These are phyloP conservation scores for Jordanella pulchra DNA, from an alignment of 2,797 vertebrate genomes.

Conservation along the genomic window DNA sequence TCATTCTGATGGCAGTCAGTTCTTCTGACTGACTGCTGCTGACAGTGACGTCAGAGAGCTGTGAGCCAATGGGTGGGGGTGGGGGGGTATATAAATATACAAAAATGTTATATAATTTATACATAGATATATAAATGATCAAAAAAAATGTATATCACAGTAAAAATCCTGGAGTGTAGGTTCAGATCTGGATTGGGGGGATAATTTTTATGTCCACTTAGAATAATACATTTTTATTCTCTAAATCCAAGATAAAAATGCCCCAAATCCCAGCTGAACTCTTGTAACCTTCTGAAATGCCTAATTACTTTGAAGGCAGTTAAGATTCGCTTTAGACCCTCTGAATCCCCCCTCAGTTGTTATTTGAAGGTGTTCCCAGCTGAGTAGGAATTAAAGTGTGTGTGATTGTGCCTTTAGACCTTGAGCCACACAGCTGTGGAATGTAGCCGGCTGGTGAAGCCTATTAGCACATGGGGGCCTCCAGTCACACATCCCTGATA, in stretches of 20 bases:
- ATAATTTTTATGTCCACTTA: background rate
- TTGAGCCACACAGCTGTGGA: conserved; percentile 72
- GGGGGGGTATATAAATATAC: too few relatives aligned
- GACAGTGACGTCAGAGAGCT: background rate
- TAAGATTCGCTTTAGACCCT: conserved; percentile 34
- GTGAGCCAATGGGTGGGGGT: background rate
- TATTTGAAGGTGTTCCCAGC: conserved; percentile 41
- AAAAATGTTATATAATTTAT: too few relatives aligned
- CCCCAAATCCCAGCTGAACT: conserved; percentile 33
- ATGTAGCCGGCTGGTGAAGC: conserved; percentile 70
- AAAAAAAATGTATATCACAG: too few relatives aligned
- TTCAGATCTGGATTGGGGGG: background rate
- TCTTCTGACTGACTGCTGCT: background rate
- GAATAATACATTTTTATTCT: conserved; percentile 29
- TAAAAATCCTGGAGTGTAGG: conserved; percentile 7
- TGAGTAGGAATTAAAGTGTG: conserved; percentile 28
- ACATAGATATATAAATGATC: too few relatives aligned
- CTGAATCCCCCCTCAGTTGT: conserved; percentile 34
- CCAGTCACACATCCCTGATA: conserved; percentile 62
- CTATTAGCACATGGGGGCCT: conserved; percentile 67
- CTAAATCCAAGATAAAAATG: conserved; percentile 11
- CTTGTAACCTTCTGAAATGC: conserved; percentile 16
- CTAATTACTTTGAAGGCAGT: conserved; percentile 45
- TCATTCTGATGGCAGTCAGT: background rate
- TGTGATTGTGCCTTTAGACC: conserved; percentile 47